phyloP scores from a whole-genome alignment of 2,113 vertebrate genomes.

The Cynocephalus volans region DNA sequence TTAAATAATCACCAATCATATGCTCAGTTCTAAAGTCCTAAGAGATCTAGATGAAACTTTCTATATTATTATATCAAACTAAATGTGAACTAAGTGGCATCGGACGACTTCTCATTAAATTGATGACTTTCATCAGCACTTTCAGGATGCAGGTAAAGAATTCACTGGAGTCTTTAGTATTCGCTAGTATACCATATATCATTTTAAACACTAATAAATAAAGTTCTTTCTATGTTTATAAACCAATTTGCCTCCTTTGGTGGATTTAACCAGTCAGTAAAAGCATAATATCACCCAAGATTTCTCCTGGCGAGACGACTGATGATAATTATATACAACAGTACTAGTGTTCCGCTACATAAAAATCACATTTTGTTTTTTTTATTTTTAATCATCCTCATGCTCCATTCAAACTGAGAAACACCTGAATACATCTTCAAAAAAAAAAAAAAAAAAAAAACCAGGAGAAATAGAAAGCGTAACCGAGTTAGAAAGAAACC shows the following conservation, averaged over 20 bases:
- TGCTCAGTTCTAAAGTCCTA: background rate
- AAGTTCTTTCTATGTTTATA: slow-evolving; percentile 49
- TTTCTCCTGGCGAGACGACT: background rate
- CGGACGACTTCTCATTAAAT: slow-evolving; percentile 11
- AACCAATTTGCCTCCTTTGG: slow-evolving; percentile 8
- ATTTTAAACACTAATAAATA: slow-evolving; percentile 46
- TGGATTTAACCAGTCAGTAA: slow-evolving; percentile 2
- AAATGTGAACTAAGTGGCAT: slow-evolving; percentile 26
- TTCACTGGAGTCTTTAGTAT: slow-evolving; percentile 9
- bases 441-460: background rate
- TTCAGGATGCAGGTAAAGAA: background rate
- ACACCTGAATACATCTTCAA: background rate
- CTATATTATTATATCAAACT: background rate
- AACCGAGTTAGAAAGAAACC: background rate
- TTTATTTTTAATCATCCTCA: slow-evolving; percentile 1
- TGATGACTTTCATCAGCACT: slow-evolving; percentile 60
- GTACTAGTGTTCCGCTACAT: background rate
- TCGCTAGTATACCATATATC: background rate
- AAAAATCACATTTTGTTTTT: background rate
- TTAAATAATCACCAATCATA: slow-evolving; percentile 60
- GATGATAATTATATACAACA: background rate
- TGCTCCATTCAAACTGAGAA: background rate
- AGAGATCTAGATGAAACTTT: slow-evolving; percentile 2
- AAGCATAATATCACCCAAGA: background rate
- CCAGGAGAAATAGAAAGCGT: background rate